Conservation (phyloP, 2,888 invertebrate species). For the Pachycephus smyrnensis region DNA sequence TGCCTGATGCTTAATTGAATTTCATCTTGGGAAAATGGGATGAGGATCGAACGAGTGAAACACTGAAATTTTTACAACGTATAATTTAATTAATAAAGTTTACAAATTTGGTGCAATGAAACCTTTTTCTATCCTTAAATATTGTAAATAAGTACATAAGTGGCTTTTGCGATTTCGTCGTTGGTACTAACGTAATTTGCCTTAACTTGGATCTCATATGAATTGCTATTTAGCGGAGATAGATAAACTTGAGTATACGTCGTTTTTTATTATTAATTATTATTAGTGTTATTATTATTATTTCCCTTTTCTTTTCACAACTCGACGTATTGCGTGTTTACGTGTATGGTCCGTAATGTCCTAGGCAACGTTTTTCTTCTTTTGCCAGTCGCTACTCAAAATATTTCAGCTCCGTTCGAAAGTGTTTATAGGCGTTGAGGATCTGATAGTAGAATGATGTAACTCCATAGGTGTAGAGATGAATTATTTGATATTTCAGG, state of each 20-base stretch:
- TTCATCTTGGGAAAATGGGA: background rate
- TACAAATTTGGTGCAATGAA: slow-evolving; percentile 55
- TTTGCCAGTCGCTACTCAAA: background rate
- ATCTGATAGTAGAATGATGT: background rate
- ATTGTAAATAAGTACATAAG: slow-evolving; percentile 43
- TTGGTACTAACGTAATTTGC: background rate
- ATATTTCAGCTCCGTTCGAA: background rate
- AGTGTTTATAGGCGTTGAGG: background rate
- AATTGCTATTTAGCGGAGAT: background rate
- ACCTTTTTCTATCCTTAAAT: slow-evolving; percentile 42
- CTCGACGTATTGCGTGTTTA: background rate
- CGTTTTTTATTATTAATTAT: background rate
- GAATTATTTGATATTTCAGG: background rate
- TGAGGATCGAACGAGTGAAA: background rate
- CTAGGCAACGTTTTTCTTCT: background rate
- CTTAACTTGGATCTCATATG: background rate
- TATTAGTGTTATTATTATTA: background rate
- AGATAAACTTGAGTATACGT: background rate
- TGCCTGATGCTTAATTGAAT: background rate
- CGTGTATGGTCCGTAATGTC: background rate
- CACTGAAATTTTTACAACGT: slow-evolving; percentile 42
- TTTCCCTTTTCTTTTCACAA: background rate
- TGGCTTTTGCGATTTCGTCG: slow-evolving; percentile 26
- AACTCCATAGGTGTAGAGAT: background rate
- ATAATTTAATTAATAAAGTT: slow-evolving; percentile 53